Evolutionary conservation across 2,888 invertebrate species (phyloP).

Genomic region (Drosophila trichaetosa): DNA sequence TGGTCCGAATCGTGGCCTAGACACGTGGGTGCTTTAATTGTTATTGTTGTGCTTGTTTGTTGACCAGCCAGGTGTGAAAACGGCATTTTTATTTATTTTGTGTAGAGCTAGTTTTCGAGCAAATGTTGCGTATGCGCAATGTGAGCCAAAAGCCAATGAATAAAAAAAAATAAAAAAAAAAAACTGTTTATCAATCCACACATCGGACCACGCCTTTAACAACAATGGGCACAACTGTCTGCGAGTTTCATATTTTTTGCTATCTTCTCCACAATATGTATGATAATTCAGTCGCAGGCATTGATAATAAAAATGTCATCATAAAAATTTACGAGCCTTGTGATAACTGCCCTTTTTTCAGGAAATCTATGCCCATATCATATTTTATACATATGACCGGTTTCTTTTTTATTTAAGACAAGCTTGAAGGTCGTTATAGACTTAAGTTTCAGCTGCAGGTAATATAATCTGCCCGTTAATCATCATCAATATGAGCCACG

Average conservation of each 20-base stretch:
- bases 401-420: slow-evolving; percentile 12
- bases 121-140: slow-evolving; percentile 64
- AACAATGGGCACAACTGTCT: slow-evolving; percentile 41
- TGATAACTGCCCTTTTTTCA: slow-evolving; percentile 33
- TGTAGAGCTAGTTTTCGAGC: slow-evolving; percentile 7
- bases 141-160: slow-evolving; percentile 21
- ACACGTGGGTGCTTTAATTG: slow-evolving; percentile 62
- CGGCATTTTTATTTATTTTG: slow-evolving; percentile 54
- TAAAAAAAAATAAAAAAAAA: slow-evolving; percentile 6
- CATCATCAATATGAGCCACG: slow-evolving; percentile 23
- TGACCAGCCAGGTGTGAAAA: slow-evolving; percentile 72
- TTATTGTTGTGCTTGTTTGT: slow-evolving; percentile 27
- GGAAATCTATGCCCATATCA: slow-evolving; percentile 7
- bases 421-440: slow-evolving; percentile 37
- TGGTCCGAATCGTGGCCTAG: slow-evolving; percentile 29
- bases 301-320: slow-evolving; percentile 52
- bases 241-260: slow-evolving; percentile 20
- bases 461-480: slow-evolving; percentile 28
- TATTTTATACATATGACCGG: neutral
- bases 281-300: slow-evolving; percentile 57
- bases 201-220: slow-evolving; percentile 35
- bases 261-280: slow-evolving; percentile 31
- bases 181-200: slow-evolving; percentile 36
- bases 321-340: slow-evolving; percentile 50
- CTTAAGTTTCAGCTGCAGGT: neutral